Evolutionary conservation across 2,113 vertebrate genomes (phyloP), one percentile per base, ranked within the genome.

Genomic region (Vulpes ferrilata): DNA sequence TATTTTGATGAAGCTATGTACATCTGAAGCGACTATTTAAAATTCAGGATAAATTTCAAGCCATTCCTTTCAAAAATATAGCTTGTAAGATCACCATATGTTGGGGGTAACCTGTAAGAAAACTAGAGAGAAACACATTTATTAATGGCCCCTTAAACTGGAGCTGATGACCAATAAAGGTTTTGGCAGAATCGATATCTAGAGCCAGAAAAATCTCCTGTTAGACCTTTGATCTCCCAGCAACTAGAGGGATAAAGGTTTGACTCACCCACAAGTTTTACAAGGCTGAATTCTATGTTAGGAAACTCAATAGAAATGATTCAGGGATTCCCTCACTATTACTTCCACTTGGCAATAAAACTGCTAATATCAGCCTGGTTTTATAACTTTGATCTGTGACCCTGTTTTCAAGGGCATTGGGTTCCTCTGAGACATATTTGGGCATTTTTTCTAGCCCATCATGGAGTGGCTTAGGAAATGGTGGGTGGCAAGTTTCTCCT

Each of bases 331-430:
- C 95, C 90, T 96, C 83, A n/a, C 35, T 80, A 73, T 97, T 94
- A 53, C 92, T 97, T 97, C 94, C 55, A 38, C 83, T 96, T 97
- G 96, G 94, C 97, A 98, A 97, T 97, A 98, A 97, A 98, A 97
- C 93, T 93, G 55, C 87, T 86, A n/a, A 35, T 57, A 57, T 43
- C 23, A 80, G 27, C 22, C 15, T 35, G 80, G 35, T 30, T 38
- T 90, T 67, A 88, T 19, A 81, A 10, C 71, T 92, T 81, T 97
- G 91, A 95, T 96, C 96, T 97, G 57, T 98, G 93, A 90, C 97
- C 93, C 79, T 97, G 97, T 88, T 84, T 89, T 87, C 81, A 85
- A 93, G 27, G 59, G 7, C 17, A 83, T 59, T 69, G 43, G 25
- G 48, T 81, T 86, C 59, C 27, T 86, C 27, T 2, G 5, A 48